These are phyloP conservation scores for Drosophila equinoxialis DNA, from an alignment of 1,140 invertebrate genomes.

Conservation along the genomic window DNA sequence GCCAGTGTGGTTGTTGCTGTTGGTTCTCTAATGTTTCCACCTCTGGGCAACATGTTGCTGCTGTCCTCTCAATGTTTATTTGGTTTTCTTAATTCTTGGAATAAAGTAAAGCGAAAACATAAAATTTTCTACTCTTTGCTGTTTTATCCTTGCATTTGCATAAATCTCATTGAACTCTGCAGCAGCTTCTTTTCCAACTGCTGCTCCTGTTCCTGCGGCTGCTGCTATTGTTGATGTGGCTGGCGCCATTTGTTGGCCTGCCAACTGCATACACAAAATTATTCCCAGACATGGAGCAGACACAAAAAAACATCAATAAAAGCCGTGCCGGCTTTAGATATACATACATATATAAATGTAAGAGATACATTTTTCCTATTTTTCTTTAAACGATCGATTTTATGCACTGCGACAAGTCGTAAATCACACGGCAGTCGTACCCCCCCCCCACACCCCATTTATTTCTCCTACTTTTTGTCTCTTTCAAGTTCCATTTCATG, in stretches of 20 bases:
- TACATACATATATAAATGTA: constrained; percentile 30
- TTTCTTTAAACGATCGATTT: constrained; percentile 72
- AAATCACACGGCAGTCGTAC: constrained; percentile 65
- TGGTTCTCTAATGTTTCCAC: constrained; percentile 35
- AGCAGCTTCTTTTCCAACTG: no score
- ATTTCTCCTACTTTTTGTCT: constrained; percentile 29
- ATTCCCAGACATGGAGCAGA: constrained; percentile 69
- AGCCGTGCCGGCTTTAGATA: constrained; percentile 58
- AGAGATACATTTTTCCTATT: constrained; percentile 36
- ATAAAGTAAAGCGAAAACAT: constrained; percentile 4
- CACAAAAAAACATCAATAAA: constrained; percentile 74
- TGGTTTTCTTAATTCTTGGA: constrained; percentile 44
- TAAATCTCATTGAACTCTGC: constrained; percentile 4
- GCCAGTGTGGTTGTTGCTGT: constrained; percentile 56
- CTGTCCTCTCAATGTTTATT: constrained; percentile 33
- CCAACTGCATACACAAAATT: constrained; percentile 55
- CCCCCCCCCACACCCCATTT: not conserved
- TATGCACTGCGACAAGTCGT: constrained; percentile 71
- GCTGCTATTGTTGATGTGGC: constrained; percentile 26
- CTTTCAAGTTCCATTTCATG: constrained; percentile 55
- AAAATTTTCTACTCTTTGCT: not conserved
- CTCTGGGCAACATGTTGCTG: constrained; percentile 56
- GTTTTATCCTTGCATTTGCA: constrained; percentile 18
- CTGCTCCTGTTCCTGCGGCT: constrained; percentile 15
- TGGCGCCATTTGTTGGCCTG: constrained; percentile 39